Conservation (phyloP, 2,113 vertebrate species). For the Bujurquina vittata region DNA sequence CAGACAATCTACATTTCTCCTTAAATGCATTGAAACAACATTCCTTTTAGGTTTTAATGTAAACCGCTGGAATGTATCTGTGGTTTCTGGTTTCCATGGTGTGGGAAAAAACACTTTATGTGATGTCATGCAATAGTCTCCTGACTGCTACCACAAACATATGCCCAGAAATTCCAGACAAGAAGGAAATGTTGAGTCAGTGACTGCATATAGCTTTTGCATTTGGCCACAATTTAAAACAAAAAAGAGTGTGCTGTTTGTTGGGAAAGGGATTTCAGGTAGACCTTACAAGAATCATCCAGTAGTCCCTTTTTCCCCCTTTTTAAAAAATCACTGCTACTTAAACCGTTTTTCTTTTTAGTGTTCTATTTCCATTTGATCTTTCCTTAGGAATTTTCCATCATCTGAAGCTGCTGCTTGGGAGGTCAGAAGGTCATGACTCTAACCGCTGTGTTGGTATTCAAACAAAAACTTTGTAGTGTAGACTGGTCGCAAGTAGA, state of each 20-base stretch:
- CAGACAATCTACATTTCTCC: background rate
- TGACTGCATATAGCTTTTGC: slow-evolving; percentile 37
- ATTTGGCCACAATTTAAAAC: slow-evolving; percentile 28
- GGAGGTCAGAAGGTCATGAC: slow-evolving; percentile 19
- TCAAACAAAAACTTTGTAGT: background rate
- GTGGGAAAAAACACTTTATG: slow-evolving; percentile 38
- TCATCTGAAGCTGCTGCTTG: slow-evolving; percentile 4
- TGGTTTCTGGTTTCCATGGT: slow-evolving; percentile 48
- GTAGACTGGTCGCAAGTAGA: background rate
- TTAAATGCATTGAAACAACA: background rate
- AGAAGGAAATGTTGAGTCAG: slow-evolving; percentile 5
- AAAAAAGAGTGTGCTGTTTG: background rate
- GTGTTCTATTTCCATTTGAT: background rate
- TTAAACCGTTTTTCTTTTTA: background rate
- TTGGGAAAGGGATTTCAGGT: slow-evolving; percentile 6
- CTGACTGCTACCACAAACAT: slow-evolving; percentile 51
- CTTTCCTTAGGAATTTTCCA: slow-evolving; percentile 21
- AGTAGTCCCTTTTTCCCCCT: background rate
- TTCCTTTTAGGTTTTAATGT: slow-evolving; percentile 12
- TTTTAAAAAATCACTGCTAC: background rate
- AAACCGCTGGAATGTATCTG: slow-evolving; percentile 44
- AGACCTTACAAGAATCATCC: background rate
- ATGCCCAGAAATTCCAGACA: slow-evolving; percentile 49
- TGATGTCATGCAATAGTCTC: slow-evolving; percentile 60
- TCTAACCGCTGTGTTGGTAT: background rate